Evolutionary conservation across 37 sponge, comb jelly and placozoan genomes (phyloP).

Genomic region (Spongilla lacustris): DNA sequence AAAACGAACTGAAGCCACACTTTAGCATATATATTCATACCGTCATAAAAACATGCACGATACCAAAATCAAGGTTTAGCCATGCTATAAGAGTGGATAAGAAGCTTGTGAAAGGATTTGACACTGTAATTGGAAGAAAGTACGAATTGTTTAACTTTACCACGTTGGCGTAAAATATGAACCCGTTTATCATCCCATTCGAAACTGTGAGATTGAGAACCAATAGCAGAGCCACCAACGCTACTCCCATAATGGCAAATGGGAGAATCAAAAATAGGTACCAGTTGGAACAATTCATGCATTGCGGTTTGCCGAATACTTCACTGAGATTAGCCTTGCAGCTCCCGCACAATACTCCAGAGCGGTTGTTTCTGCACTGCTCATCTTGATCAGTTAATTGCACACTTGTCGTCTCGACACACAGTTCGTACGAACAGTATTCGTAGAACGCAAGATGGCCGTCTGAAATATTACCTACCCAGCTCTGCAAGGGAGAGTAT

Average conservation of each 20-base stretch:
- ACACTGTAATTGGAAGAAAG: not conserved
- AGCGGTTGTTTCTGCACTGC: not conserved
- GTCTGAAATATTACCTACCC: not conserved
- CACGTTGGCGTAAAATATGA: conserved; percentile 12
- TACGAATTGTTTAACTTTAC: not conserved
- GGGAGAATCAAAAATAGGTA: not conserved
- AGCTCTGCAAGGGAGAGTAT: not conserved
- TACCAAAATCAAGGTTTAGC: conserved; percentile 17
- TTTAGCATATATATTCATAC: not conserved
- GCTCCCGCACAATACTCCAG: not conserved
- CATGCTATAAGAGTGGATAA: not conserved
- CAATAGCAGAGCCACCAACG: not conserved
- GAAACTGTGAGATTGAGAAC: conserved; percentile 9
- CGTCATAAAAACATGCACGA: conserved; percentile 15
- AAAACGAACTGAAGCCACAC: conserved; percentile 21
- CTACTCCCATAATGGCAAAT: conserved; percentile 3
- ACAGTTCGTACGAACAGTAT: not conserved
- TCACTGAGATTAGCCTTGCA: not conserved
- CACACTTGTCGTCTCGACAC: not conserved
- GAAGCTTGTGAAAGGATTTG: not conserved
- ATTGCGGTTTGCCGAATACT: not conserved
- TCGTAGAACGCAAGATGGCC: not conserved
- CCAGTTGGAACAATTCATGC: not conserved
- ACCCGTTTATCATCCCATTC: conserved; percentile 3
- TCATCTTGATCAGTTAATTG: not conserved